Base-by-base conservation (phyloP, 2,797 vertebrate species). In the Characodon lateralis region DNA sequence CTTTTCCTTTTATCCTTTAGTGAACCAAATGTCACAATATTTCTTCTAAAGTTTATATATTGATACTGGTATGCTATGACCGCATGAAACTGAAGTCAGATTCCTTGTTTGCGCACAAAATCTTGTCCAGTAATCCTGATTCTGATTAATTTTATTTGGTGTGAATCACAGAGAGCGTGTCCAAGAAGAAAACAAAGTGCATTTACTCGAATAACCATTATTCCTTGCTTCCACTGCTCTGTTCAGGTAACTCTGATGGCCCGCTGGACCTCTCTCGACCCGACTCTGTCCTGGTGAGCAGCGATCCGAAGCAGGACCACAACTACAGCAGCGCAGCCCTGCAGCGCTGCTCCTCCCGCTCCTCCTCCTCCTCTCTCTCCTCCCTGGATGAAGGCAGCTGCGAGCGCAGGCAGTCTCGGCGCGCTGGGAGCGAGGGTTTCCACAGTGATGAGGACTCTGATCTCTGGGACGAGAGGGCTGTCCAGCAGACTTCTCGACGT, bases 401-500 rank as follows among this genome's bases (percentile, higher is more conserved):
- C 22, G 96, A 96, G 58, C 92, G 96, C 74, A 93, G 96, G 79
- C 97, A 97, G 95, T 96, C 85, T 48, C 95, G 93, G 91, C 96
- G 95, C 0, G 95, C 95, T 0, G 96, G 96, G 91, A 99, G 98
- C 7, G 97, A 99, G 94, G 98, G 98, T 22, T 99, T 99, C 88
- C 98, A 96, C 92, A 99, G 98, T 9, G 98, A 99, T 50, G 97
- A 96, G 85, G 98, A 99, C 87, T 98, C 97, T 0, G 98, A 99
- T 55, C 93, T 95, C 78, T 93, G 94, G 91, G 95, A 96, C n/a
- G 95, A 95, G 84, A 92, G 93, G 77, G 92, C 89, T 26, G 85
- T 94, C 58, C 92, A 85, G n/a, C 91, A 89, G 80, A 91, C 87
- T 8, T 83, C 79, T 5, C 93, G 87, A 28, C 92, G 88, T 72